Evolutionary conservation across 2,888 invertebrate species (phyloP).

Genomic region (Ectemnius lituratus): DNA sequence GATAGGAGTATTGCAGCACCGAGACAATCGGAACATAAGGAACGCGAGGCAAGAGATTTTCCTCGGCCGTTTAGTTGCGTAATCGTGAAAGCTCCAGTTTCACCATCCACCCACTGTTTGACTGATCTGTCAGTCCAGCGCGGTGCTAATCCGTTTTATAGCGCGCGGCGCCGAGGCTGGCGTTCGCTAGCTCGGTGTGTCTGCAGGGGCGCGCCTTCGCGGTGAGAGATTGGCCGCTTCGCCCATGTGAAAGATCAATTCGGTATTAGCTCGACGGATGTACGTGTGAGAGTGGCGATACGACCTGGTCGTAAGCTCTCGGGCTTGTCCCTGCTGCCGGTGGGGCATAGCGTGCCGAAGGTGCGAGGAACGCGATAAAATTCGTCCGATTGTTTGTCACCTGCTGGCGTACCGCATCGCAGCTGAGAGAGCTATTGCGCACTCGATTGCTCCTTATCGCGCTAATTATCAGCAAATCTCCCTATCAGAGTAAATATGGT

Average conservation of each 20-base stretch:
- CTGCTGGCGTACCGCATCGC: slow-evolving; percentile 32
- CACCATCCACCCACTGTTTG: slow-evolving; percentile 41
- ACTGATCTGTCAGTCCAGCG: slow-evolving; percentile 46
- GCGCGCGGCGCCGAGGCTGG: slow-evolving; percentile 48
- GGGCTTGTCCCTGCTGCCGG: slow-evolving; percentile 8
- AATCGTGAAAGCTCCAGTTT: slow-evolving; percentile 50
- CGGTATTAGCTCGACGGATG: not conserved
- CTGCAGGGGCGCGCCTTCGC: slow-evolving; percentile 5
- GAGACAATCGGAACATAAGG: too few relatives aligned
- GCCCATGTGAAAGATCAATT: too few relatives aligned
- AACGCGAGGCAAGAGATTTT: slow-evolving; percentile 31
- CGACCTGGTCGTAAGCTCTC: not conserved
- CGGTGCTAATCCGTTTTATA: slow-evolving; percentile 67
- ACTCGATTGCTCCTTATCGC: slow-evolving; percentile 73
- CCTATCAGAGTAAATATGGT: slow-evolving; percentile 74
- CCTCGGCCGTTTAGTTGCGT: slow-evolving; percentile 23
- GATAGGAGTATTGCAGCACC: too few relatives aligned
- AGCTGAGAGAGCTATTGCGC: slow-evolving; percentile 55
- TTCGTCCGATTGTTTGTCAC: slow-evolving; percentile 59
- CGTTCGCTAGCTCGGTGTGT: slow-evolving; percentile 45
- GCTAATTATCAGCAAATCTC: slow-evolving; percentile 75
- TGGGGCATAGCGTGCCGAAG: slow-evolving; percentile 25
- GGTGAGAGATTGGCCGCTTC: not conserved
- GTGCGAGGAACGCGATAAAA: slow-evolving; percentile 55
- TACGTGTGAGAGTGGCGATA: not conserved